These are phyloP conservation scores for Pelecanoides urinatrix DNA, from an alignment of 2,113 vertebrate species.

Conservation along the genomic window DNA sequence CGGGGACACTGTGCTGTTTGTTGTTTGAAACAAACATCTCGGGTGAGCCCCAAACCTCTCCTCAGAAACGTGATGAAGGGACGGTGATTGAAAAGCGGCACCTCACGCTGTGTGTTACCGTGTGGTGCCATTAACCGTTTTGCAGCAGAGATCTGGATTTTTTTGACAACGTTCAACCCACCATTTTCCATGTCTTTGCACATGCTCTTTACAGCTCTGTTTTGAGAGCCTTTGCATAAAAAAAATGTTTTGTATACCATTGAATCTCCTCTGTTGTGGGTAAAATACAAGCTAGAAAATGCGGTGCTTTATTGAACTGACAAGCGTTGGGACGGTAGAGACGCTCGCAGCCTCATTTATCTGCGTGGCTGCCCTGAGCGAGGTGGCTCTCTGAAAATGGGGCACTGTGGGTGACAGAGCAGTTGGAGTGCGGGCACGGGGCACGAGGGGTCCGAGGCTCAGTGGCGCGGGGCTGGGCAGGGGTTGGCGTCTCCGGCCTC, in stretches of 20 bases:
- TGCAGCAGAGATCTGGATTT: background rate
- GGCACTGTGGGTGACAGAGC: accelerated
- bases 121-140: accelerated
- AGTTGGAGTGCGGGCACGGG: accelerated
- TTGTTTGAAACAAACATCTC: background rate
- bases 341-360: accelerated
- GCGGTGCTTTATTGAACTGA: accelerated
- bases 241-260: background rate
- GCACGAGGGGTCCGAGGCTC: background rate
- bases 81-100: background rate
- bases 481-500: background rate
- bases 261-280: background rate
- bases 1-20: background rate
- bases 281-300: background rate
- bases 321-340: background rate
- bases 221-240: background rate
- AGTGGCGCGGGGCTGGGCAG: accelerated
- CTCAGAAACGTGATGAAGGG: background rate
- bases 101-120: background rate
- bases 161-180: accelerated
- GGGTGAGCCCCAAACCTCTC: background rate
- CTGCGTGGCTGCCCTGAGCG: background rate
- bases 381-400: no score
- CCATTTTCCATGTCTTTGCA: background rate
- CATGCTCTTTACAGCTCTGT: background rate